Evolutionary conservation across 1,140 invertebrate genomes (phyloP), one percentile per base, ranked within the genome.

Genomic region (Musca domestica): DNA sequence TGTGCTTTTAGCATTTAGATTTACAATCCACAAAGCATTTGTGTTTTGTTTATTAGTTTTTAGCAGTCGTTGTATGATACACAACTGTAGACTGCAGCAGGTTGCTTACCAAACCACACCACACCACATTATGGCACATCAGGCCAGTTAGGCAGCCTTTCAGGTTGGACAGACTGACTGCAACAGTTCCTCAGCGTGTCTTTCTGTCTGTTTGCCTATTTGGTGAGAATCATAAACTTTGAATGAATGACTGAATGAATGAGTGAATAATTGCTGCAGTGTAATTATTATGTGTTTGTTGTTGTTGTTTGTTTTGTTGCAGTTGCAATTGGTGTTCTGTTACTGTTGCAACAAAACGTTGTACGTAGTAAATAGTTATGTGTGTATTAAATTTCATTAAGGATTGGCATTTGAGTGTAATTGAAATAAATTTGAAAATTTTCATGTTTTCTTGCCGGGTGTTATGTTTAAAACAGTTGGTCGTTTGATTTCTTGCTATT

Each of bases 11-110:
- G 30, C 54, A 58, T 58, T 58, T 58, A 58, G 54, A 58, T 58
- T 58, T 58, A 58, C 23, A 30, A 58, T 58, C 54, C 23, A 27
- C 54, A 30, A 30, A 30, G 27, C 54, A 58, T 58, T 58, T 58
- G 54, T 58, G 54, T 58, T 58, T 58, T 58, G 54, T 58, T 58
- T 58, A 58, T 58, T 58, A 58, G 54, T 58, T 58, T 58, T 58
- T 30, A 58, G 54, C 27, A 30, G 27, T 30, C 27, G 9, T 30
- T 30, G 27, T 30, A 58, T 58, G 54, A 58, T 58, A 58, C 54
- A 58, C 25, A 58, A 58, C 27, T 30, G 27, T 9, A 30, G 9
- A 30, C 3, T 58, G 25, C 25, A 58, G 54, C 54, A 58, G 54
- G 54, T 58, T 58, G 30, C 27, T 30, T 30, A 30, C 27, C 27